Evolutionary conservation across 2,888 invertebrate species (phyloP).

Genomic region (Tenthredo mesomela): DNA sequence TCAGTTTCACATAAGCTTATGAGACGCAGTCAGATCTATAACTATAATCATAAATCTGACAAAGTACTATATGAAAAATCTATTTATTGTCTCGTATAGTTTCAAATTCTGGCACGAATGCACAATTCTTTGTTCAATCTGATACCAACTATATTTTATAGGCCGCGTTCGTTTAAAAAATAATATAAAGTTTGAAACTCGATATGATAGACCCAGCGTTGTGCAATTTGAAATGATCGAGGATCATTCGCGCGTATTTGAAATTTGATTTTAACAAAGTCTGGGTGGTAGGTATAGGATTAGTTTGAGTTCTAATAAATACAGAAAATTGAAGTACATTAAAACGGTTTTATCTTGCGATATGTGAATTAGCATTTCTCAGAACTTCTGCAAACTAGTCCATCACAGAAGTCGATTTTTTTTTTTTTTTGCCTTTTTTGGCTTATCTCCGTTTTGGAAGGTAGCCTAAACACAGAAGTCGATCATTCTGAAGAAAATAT

Average conservation of each 20-base stretch:
- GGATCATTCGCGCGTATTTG: neutral
- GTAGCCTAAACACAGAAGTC: no score
- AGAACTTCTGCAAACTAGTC: neutral
- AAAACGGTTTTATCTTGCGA: neutral
- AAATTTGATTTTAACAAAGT: neutral
- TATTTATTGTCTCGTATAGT: neutral
- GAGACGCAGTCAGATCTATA: neutral
- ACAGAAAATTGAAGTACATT: neutral
- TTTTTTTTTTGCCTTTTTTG: no score
- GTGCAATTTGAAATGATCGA: neutral
- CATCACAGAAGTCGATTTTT: neutral
- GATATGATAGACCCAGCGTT: neutral
- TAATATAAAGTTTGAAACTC: neutral
- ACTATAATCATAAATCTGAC: neutral
- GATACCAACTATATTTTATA: neutral
- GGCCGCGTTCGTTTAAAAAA: neutral
- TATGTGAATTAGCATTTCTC: neutral
- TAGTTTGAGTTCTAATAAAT: neutral
- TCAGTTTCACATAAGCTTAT: neutral
- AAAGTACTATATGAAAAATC: neutral
- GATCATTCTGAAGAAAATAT: neutral
- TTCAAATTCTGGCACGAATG: neutral
- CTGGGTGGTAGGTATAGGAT: neutral
- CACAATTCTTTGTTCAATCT: neutral
- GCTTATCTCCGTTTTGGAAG: no score